phyloP scores from a whole-genome alignment of 2,113 vertebrate species.

The Hippocampus zosterae region DNA sequence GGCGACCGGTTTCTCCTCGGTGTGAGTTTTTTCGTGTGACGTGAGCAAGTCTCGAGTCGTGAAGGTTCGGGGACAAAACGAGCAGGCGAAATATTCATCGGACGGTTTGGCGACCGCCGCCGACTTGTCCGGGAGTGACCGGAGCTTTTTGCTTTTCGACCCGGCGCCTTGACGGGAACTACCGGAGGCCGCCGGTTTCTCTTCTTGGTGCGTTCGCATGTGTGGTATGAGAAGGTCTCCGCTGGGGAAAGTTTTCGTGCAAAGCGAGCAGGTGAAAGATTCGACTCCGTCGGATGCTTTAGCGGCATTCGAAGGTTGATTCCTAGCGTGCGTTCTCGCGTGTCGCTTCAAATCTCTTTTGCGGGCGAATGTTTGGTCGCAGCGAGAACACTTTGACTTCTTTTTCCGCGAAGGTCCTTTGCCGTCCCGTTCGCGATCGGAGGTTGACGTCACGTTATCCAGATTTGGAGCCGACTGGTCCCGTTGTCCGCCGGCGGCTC shows the following conservation, averaged over 20 bases:
- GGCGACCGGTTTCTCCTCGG: not conserved
- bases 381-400: not conserved
- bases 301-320: not conserved
- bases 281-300: not conserved
- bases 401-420: not conserved
- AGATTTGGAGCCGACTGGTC: not conserved
- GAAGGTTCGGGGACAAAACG: not conserved
- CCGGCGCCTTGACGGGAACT: not conserved
- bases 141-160: not conserved
- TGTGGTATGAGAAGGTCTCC: not conserved
- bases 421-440: not conserved
- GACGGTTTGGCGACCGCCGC: not conserved
- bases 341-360: not conserved
- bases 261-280: not conserved
- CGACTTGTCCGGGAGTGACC: not conserved
- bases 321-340: not conserved
- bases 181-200: not conserved
- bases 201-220: not conserved
- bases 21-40: not conserved
- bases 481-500: not conserved
- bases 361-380: not conserved
- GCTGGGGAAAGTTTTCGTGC: not conserved
- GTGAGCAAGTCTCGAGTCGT: not conserved
- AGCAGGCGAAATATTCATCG: not conserved
- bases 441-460: not conserved